Base-by-base conservation (phyloP, 2,797 vertebrate species). In the Amblyopsis hoosieri region DNA sequence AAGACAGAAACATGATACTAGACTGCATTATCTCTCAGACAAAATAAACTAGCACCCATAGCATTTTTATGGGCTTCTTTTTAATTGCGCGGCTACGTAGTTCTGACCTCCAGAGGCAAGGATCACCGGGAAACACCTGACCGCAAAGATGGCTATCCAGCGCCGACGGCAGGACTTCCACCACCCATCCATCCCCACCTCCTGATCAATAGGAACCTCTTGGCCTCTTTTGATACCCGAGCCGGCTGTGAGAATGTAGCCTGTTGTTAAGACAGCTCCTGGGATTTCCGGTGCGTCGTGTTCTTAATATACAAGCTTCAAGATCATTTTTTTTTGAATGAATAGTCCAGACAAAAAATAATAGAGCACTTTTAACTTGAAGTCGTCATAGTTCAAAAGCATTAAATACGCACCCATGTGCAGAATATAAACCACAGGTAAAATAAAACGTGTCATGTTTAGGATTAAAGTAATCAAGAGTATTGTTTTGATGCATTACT, bases 121-220 rank as follows among this genome's bases (percentile, higher is more conserved):
- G 74, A 72, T 81, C 80, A 75, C 60, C 1, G 9, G 69, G 69
- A 72, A 72, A 68, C 69, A 50, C 68, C 64, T 70, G 67, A 81
- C 46, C 65, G 61, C 50, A 48, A 64, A 80, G 62, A 70, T 62
- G 60, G 45, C 56, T 71, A 51, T 66, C 55, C 68, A 45, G 62
- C 75, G 67, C 71, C 55, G 78, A 79, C 87, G 67, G 77, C 54
- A 56, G 12, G 65, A 67, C 77, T 76, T 74, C 73, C 62, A 85
- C 75, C 76, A 71, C 75, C 67, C 83, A 78, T 93, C 91, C 75
- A 67, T 93, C 92, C 77, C 75, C 91, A 93, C 90, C 87, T 92
- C 74, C 81, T 89, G 75, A 88, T 90, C 85, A 86, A 63, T 81
- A 82, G 84, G 81, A 90, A 87, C 78, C 73, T 71, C 70, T 57